Percentiles rank a stretch among this genome's conserved stretches.
Conservation (phyloP, 2,113 vertebrate genomes). For the Ifrita kowaldi region DNA sequence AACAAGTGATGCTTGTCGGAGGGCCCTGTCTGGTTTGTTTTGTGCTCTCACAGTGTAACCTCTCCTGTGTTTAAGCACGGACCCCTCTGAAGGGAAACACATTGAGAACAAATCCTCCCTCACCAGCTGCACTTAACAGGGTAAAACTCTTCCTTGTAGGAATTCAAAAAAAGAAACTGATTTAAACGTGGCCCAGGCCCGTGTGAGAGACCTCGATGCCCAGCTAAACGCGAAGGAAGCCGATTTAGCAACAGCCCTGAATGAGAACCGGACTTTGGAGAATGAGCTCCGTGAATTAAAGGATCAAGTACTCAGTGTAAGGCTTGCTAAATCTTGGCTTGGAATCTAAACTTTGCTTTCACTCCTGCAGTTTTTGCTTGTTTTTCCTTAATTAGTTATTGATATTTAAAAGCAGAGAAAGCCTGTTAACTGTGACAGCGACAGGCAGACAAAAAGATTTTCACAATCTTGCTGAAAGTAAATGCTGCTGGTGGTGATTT, state of each 20-base stretch:
- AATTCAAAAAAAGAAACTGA: slow-evolving; percentile 79
- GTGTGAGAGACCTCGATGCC: slow-evolving; percentile 68
- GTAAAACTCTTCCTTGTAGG: slow-evolving; percentile 56
- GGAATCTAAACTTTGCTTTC: background rate
- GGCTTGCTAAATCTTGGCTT: background rate
- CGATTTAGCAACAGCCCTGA: slow-evolving; percentile 67
- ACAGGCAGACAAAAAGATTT: background rate
- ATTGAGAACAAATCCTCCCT: background rate
- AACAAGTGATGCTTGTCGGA: background rate
- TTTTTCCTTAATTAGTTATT: background rate
- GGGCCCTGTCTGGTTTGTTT: background rate
- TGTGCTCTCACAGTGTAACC: background rate
- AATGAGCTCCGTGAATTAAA: slow-evolving; percentile 63
- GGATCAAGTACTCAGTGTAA: slow-evolving; percentile 72
- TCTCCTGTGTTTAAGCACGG: background rate
- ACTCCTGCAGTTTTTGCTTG: background rate
- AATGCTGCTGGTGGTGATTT: background rate
- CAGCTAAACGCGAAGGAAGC: slow-evolving; percentile 73
- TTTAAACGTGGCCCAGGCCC: slow-evolving; percentile 60
- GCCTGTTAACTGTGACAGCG: background rate
- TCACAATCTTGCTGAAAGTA: background rate
- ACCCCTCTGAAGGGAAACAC: background rate
- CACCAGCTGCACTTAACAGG: background rate
- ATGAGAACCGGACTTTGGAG: slow-evolving; percentile 65
- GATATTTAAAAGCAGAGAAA: background rate